A percentile compares a stretch with the other conserved stretches of the same genome.
These are phyloP conservation scores for Agapornis roseicollis DNA, from an alignment of 2,113 vertebrate species.

Conservation along the genomic window DNA sequence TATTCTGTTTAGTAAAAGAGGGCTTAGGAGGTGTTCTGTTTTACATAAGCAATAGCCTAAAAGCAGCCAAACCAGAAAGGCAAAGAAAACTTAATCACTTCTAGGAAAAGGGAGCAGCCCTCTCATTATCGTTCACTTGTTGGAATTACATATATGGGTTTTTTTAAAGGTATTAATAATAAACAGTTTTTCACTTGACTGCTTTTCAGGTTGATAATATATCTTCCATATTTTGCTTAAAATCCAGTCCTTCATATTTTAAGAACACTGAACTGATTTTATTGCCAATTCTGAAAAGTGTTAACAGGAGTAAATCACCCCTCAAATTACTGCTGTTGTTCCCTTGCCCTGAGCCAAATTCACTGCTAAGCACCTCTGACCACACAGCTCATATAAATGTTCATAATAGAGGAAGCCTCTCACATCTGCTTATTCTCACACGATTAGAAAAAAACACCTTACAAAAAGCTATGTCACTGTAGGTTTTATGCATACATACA, in stretches of 20 bases:
- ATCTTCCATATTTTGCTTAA: background rate
- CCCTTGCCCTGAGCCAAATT: slow-evolving; percentile 55
- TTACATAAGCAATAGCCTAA: slow-evolving; percentile 57
- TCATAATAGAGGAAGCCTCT: slow-evolving; percentile 28
- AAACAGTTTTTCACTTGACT: background rate
- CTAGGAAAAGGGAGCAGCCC: background rate
- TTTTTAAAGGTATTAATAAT: slow-evolving; percentile 1
- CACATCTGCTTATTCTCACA: slow-evolving; percentile 22
- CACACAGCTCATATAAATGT: slow-evolving; percentile 56
- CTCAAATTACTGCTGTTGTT: slow-evolving; percentile 45
- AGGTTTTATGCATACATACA: background rate
- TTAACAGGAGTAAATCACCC: slow-evolving; percentile 59
- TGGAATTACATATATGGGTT: background rate
- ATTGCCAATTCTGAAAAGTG: slow-evolving; percentile 58
- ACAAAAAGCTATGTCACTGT: background rate
- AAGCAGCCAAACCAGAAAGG: slow-evolving; percentile 42
- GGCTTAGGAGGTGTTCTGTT: slow-evolving; percentile 52
- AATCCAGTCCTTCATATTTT: slow-evolving; percentile 7
- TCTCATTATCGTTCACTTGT: background rate
- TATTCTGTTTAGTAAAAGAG: slow-evolving; percentile 39
- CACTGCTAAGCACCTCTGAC: slow-evolving; percentile 51
- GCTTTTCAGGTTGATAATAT: background rate
- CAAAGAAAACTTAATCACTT: slow-evolving; percentile 14
- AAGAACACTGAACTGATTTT: slow-evolving; percentile 3
- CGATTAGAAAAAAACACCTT: slow-evolving; percentile 12